These are phyloP conservation scores for Caenorhabditis sp. DNA, from an alignment of 2,888 invertebrate species.

Conservation along the genomic window DNA sequence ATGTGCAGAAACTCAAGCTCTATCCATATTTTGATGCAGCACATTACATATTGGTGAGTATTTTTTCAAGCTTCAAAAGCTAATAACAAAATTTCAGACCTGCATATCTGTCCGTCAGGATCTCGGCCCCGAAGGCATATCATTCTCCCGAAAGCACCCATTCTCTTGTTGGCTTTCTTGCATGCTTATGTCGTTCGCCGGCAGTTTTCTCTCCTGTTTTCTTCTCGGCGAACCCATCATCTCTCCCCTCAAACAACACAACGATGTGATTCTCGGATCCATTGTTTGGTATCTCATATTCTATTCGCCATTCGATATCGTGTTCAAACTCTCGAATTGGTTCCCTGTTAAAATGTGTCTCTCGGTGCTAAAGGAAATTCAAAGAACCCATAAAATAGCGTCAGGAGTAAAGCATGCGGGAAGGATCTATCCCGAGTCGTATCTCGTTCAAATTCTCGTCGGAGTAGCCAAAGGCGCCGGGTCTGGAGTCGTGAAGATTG, in stretches of 20 bases:
- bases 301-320: conserved; percentile 98
- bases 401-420: conserved; percentile 97
- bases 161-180: conserved; percentile 97
- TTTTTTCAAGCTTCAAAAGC: conserved; percentile 21
- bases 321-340: conserved; percentile 90
- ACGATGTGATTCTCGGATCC: conserved; percentile 88
- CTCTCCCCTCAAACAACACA: conserved; percentile 96
- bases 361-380: conserved; percentile 79
- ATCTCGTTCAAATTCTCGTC: conserved; percentile 94
- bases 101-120: conserved; percentile 81
- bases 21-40: conserved; percentile 99
- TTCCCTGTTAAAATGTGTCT: conserved; percentile 78
- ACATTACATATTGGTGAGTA: conserved; percentile 88
- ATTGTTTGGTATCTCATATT: conserved; percentile 91
- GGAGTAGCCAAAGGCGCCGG: conserved; percentile 94
- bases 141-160: conserved; percentile 97
- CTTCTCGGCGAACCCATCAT: conserved; percentile 96
- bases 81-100: conserved; percentile 77
- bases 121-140: conserved; percentile 88
- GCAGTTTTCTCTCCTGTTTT: conserved; percentile 93
- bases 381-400: conserved; percentile 86
- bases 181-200: conserved; percentile 97
- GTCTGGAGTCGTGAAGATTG: conserved; percentile 93
- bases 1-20: conserved; percentile 99
- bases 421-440: conserved; percentile 96